These are phyloP conservation scores for Heteromormyrus szaboi DNA, from an alignment of 2,797 vertebrate species.

Conservation along the genomic window DNA sequence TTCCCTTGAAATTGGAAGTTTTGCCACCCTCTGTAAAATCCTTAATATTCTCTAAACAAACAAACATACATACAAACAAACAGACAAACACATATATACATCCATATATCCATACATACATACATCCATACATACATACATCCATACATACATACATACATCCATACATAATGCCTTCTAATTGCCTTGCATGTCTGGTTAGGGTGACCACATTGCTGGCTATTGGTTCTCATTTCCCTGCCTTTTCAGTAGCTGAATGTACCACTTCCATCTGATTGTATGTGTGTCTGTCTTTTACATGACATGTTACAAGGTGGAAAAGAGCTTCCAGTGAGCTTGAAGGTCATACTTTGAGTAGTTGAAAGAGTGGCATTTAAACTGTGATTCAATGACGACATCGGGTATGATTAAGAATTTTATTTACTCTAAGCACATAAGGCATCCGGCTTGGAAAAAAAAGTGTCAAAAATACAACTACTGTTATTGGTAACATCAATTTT, in stretches of 20 bases:
- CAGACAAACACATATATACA: neutral
- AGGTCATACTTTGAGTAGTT: neutral
- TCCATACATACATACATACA: neutral
- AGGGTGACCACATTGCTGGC: neutral
- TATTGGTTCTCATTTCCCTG: neutral
- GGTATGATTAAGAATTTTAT: neutral
- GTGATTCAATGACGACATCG: neutral
- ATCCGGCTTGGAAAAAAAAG: neutral
- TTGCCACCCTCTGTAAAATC: neutral
- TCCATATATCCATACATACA: neutral
- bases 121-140: neutral
- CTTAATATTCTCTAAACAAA: neutral
- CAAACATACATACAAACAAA: neutral
- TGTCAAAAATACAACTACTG: neutral
- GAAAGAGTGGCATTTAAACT: slow-evolving; percentile 2
- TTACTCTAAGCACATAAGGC: neutral
- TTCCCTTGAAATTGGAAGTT: neutral
- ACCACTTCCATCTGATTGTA: neutral
- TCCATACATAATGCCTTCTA: neutral
- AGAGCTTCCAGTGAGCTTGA: neutral
- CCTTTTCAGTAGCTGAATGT: neutral
- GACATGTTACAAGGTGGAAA: neutral
- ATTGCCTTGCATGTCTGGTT: neutral
- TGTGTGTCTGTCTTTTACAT: neutral
- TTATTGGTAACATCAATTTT: neutral